These are phyloP conservation scores for Microplitis deprimator DNA, from an alignment of 2,888 invertebrate genomes.

Conservation along the genomic window DNA sequence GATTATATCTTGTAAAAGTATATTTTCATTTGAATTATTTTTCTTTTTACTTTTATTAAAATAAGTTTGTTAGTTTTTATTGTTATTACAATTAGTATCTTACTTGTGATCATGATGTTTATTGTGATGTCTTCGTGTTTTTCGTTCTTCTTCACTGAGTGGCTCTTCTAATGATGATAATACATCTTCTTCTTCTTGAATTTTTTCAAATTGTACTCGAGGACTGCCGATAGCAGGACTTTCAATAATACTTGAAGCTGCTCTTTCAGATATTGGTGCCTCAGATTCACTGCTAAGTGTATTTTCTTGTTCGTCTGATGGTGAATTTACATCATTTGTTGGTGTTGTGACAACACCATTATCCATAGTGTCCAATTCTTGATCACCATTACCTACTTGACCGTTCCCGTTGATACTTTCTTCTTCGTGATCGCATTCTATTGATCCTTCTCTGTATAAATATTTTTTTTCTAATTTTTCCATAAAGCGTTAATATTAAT, in stretches of 20 bases:
- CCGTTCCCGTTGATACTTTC: conserved; percentile 53
- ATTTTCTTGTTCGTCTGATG: conserved; percentile 57
- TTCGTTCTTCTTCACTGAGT: conserved; percentile 64
- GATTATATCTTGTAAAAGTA: not conserved
- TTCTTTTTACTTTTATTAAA: not conserved
- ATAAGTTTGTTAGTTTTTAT: not conserved
- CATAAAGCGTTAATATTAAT: not conserved
- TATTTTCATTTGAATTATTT: conserved; percentile 2
- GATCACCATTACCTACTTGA: conserved; percentile 48
- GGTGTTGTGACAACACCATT: conserved; percentile 56
- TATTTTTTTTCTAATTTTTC: not conserved
- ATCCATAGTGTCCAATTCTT: conserved; percentile 57
- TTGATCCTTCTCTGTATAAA: conserved; percentile 64
- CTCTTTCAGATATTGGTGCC: conserved; percentile 67
- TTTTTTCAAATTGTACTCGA: conserved; percentile 67
- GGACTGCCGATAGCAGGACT: conserved; percentile 62
- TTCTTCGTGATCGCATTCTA: conserved; percentile 64
- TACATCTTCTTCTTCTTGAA: conserved; percentile 62
- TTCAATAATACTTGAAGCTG: conserved; percentile 64
- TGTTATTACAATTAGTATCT: conserved; percentile 37
- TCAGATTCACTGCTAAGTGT: conserved; percentile 61
- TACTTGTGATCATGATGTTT: conserved; percentile 69
- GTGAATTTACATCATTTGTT: conserved; percentile 45
- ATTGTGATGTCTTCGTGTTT: conserved; percentile 65
- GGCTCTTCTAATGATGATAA: conserved; percentile 49